These are phyloP conservation scores for Micrasema longulum DNA, from an alignment of 1,140 invertebrate species.

Conservation along the genomic window DNA sequence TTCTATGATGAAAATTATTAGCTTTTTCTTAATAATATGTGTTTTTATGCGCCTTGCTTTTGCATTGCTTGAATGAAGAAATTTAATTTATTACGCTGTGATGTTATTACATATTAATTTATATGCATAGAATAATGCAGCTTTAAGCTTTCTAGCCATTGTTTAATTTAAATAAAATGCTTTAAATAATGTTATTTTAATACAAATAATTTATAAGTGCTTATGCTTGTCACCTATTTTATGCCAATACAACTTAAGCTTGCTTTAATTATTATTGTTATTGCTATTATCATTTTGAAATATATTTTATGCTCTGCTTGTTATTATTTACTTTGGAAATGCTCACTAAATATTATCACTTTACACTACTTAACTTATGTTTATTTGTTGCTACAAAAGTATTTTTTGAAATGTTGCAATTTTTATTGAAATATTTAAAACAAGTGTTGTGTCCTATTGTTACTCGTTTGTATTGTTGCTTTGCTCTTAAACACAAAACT, in stretches of 20 bases:
- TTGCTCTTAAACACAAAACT: too few relatives aligned
- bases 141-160: slow-evolving; percentile 30
- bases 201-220: slow-evolving; percentile 15
- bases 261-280: slow-evolving; percentile 6
- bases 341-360: too few relatives aligned
- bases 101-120: slow-evolving; percentile 18
- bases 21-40: not conserved
- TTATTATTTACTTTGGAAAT: slow-evolving; percentile 14
- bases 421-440: too few relatives aligned
- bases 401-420: too few relatives aligned
- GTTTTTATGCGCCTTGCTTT: slow-evolving; percentile 13
- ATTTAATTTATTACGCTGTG: slow-evolving; percentile 15
- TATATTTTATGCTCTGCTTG: slow-evolving; percentile 24
- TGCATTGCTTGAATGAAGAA: slow-evolving; percentile 12
- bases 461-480: too few relatives aligned
- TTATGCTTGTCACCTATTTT: not conserved
- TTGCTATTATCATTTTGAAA: slow-evolving; percentile 10
- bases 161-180: slow-evolving; percentile 11
- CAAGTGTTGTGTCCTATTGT: too few relatives aligned
- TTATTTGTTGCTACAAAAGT: too few relatives aligned
- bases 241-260: slow-evolving; percentile 3
- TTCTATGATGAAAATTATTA: not conserved
- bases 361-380: too few relatives aligned
- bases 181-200: slow-evolving; percentile 20
- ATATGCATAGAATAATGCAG: slow-evolving; percentile 6